These are phyloP conservation scores for Drosophila ezoana DNA, from an alignment of 2,888 invertebrate species.

Conservation along the genomic window DNA sequence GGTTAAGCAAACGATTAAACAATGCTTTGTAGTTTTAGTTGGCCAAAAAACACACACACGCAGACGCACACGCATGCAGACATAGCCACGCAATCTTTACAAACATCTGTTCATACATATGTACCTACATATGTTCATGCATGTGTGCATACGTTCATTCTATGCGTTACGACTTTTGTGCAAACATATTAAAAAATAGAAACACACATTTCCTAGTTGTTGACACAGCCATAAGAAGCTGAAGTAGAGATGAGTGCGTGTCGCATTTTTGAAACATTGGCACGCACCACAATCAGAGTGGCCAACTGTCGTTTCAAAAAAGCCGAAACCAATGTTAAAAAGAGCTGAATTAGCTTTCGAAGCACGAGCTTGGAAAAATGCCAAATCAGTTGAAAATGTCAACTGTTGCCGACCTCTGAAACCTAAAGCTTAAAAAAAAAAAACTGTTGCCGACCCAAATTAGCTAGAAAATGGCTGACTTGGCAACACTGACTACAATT, in stretches of 20 bases:
- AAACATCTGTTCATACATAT: slow-evolving; percentile 38
- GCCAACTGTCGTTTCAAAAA: no score
- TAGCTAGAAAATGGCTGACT: no score
- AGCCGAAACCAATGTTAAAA: no score
- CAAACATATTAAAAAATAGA: slow-evolving; percentile 5
- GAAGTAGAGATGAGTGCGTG: background rate
- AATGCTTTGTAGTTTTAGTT: background rate
- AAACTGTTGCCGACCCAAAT: no score
- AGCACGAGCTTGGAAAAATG: no score
- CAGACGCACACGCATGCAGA: background rate
- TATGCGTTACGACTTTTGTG: slow-evolving; percentile 1
- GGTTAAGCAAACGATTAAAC: slow-evolving; percentile 3
- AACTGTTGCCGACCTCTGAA: no score
- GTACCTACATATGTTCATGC: background rate
- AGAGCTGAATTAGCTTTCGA: no score
- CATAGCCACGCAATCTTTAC: slow-evolving; percentile 43
- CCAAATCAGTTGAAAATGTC: no score
- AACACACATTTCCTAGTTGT: slow-evolving; percentile 12
- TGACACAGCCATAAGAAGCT: slow-evolving; percentile 2
- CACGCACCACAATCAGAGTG: no score
- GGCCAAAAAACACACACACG: background rate
- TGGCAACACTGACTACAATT: no score
- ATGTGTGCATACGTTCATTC: slow-evolving; percentile 4
- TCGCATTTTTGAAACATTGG: background rate
- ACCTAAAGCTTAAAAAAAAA: no score